These are phyloP conservation scores for Trinectes maculatus DNA, from an alignment of 2,113 vertebrate genomes.

Conservation along the genomic window DNA sequence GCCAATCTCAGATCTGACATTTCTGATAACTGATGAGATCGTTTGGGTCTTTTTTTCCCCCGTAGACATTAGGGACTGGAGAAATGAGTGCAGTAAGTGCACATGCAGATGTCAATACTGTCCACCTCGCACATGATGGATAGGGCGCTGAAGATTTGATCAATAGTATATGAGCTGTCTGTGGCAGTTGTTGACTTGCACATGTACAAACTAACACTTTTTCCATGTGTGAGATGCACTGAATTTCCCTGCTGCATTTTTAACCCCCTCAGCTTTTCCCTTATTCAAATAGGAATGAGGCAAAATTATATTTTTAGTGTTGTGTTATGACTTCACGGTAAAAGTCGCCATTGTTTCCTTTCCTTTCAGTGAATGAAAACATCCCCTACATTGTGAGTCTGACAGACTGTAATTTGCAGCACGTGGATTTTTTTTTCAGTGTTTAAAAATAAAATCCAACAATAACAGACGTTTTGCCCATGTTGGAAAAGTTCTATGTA, in stretches of 20 bases:
- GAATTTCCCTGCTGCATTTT: slow-evolving; percentile 27
- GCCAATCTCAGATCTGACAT: slow-evolving; percentile 44
- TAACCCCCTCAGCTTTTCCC: background rate
- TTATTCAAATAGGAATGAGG: background rate
- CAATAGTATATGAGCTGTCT: background rate
- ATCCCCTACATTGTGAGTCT: too few species aligned
- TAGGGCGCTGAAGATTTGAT: slow-evolving; percentile 8
- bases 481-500: too few species aligned
- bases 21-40: slow-evolving; percentile 56
- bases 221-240: slow-evolving; percentile 4
- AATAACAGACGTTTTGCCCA: background rate
- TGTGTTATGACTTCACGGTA: too few species aligned
- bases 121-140: slow-evolving; percentile 21
- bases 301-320: background rate
- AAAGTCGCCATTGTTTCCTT: background rate
- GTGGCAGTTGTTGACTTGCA: background rate
- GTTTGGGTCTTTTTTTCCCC: background rate
- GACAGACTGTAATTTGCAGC: too few species aligned
- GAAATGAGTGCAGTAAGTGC: background rate
- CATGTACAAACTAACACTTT: background rate
- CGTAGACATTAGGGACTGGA: background rate
- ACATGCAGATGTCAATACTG: slow-evolving; percentile 1
- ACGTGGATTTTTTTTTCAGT: too few species aligned
- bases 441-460: background rate
- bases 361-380: background rate